Conservation (phyloP, 2,888 invertebrate species). For the Mycalesis mineus region DNA sequence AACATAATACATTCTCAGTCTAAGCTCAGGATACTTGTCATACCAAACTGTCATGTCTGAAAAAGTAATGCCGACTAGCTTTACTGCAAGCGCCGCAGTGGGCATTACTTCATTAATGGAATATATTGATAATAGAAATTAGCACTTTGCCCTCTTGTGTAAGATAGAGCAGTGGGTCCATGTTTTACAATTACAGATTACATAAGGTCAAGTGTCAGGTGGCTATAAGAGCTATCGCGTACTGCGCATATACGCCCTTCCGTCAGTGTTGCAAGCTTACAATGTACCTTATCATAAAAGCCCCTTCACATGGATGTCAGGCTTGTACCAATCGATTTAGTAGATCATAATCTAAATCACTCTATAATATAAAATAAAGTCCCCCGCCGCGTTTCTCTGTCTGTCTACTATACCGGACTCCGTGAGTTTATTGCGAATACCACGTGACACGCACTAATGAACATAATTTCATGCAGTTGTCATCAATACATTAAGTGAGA, state of each 20-base stretch:
- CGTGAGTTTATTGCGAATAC: too few relatives aligned
- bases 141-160: background rate
- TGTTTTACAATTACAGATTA: background rate
- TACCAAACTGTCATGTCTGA: background rate
- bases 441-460: too few relatives aligned
- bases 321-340: too few relatives aligned
- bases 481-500: too few relatives aligned
- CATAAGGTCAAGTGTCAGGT: background rate
- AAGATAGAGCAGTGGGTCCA: background rate
- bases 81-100: background rate
- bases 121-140: background rate
- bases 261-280: background rate
- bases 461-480: too few relatives aligned
- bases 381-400: too few relatives aligned
- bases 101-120: background rate
- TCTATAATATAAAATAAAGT: too few relatives aligned
- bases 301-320: too few relatives aligned
- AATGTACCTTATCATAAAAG: background rate
- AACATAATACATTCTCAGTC: too few relatives aligned
- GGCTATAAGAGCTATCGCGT: background rate
- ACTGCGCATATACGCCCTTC: background rate
- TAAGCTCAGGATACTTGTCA: too few relatives aligned
- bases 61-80: background rate
- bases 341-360: too few relatives aligned
- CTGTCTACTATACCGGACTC: too few relatives aligned